Base-by-base conservation (phyloP, 2,888 invertebrate species). In the Aphidoletes aphidimyza region DNA sequence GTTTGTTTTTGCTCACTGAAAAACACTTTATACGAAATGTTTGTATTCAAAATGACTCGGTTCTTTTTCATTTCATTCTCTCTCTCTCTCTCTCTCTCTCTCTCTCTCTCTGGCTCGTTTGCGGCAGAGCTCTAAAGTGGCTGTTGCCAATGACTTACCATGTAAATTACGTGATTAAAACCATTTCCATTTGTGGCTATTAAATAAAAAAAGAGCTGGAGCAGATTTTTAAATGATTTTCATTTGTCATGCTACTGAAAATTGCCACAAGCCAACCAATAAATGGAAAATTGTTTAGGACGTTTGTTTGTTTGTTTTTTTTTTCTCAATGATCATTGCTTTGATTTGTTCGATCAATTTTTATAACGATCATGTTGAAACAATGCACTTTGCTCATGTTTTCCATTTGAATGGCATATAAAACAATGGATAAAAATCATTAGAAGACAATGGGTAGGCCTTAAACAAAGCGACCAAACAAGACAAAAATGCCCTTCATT, bases 351-450 rank as follows among this genome's bases (percentile, higher is more conserved):
- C 42, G 42, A 42, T 9, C 42, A 5, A 14, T 54, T 54, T 54
- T 54, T 22, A 26, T 6, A 2, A n/a, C n/a, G n/a, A 69, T 30
- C 47, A n/a, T 17, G 14, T 69, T 30, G 11, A 30, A 69, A 69
- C 69, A 69, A 69, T 69, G 69, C 34, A 69, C 69, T 69, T 69
- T n/a, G n/a, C n/a, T n/a, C n/a, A n/a, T n/a, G n/a, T n/a, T n/a
- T n/a, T n/a, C n/a, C n/a, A n/a, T n/a, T n/a, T n/a, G n/a, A n/a
- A n/a, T n/a, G n/a, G n/a, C n/a, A n/a, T n/a, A n/a, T n/a, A n/a
- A n/a, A n/a, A n/a, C n/a, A n/a, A n/a, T n/a, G n/a, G n/a, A 17
- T 2, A 22, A 54, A 54, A 54, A 54, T 69, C 30, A 69, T 69
- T 69, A 69, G 14, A 26, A 2, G 14, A 42, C 42, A 42, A 42